A percentile compares a stretch with the other conserved stretches of the same genome.
These are phyloP conservation scores for Eupristina koningsbergeri DNA, from an alignment of 1,140 invertebrate species.

Conservation along the genomic window DNA sequence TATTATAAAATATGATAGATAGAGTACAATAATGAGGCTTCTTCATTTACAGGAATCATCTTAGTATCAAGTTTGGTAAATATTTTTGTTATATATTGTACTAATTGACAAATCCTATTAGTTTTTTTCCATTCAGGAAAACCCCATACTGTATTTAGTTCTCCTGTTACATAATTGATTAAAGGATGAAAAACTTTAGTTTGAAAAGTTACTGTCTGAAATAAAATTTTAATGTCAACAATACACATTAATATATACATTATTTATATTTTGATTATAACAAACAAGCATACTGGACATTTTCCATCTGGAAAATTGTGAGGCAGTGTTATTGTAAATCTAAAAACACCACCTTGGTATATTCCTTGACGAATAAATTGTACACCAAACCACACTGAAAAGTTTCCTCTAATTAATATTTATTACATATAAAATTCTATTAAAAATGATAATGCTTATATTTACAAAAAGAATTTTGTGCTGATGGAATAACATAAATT, in stretches of 20 bases:
- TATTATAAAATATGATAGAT: constrained; percentile 29
- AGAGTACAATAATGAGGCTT: constrained; percentile 84
- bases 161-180: constrained; percentile 83
- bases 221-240: constrained; percentile 41
- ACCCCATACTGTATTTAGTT: constrained; percentile 83
- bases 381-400: constrained; percentile 92
- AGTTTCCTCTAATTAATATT: constrained; percentile 39
- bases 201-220: constrained; percentile 88
- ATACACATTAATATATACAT: constrained; percentile 36
- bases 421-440: constrained; percentile 24
- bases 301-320: constrained; percentile 90
- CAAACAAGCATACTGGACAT: constrained; percentile 80
- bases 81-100: constrained; percentile 87
- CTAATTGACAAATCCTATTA: constrained; percentile 91
- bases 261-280: constrained; percentile 16
- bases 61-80: constrained; percentile 84
- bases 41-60: constrained; percentile 79
- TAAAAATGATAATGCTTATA: constrained; percentile 55
- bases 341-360: constrained; percentile 91
- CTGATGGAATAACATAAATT: constrained; percentile 93
- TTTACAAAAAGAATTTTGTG: constrained; percentile 83
- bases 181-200: constrained; percentile 91
- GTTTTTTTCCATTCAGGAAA: constrained; percentile 89
- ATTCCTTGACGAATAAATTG: constrained; percentile 90
- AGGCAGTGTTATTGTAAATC: constrained; percentile 89